Evolutionary conservation across 1,140 invertebrate genomes (phyloP).

Genomic region (Zeugodacus cucurbitae): DNA sequence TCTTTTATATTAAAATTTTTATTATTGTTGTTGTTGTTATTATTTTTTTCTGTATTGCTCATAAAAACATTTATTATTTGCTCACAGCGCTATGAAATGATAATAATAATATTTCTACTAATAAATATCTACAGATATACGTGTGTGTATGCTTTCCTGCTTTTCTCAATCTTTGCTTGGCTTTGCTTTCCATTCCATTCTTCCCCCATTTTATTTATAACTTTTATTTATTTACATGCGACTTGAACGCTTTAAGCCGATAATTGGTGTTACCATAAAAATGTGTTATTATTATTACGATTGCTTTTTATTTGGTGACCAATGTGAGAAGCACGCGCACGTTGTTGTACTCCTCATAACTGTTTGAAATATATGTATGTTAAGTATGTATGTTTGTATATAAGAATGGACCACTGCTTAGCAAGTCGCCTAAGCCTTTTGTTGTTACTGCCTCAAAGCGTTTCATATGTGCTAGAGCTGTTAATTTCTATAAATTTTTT

Average conservation of each 20-base stretch:
- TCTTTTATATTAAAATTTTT: not conserved
- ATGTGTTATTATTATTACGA: not conserved
- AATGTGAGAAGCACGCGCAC: not conserved
- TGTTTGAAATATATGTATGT: too few relatives aligned
- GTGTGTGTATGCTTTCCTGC: not conserved
- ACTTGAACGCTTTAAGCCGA: not conserved
- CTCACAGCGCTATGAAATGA: not conserved
- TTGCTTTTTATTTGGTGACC: not conserved
- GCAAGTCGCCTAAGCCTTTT: not conserved
- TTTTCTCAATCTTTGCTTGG: not conserved
- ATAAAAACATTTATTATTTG: slow-evolving; percentile 10
- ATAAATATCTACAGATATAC: not conserved
- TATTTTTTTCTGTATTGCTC: not conserved
- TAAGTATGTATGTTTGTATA: not conserved
- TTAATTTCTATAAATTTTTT: not conserved
- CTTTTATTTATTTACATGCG: slow-evolving; percentile 20
- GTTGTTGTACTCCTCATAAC: too few relatives aligned
- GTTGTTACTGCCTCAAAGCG: not conserved
- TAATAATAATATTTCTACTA: not conserved
- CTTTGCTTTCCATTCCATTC: not conserved
- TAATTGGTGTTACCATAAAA: slow-evolving; percentile 35
- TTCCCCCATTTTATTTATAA: not conserved
- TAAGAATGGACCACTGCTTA: not conserved
- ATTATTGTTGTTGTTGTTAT: not conserved
- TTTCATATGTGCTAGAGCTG: not conserved